A percentile compares a stretch with the other conserved stretches of the same genome.
Conservation (phyloP, 2,888 invertebrate genomes). For the Alviniconcha strummeri region DNA sequence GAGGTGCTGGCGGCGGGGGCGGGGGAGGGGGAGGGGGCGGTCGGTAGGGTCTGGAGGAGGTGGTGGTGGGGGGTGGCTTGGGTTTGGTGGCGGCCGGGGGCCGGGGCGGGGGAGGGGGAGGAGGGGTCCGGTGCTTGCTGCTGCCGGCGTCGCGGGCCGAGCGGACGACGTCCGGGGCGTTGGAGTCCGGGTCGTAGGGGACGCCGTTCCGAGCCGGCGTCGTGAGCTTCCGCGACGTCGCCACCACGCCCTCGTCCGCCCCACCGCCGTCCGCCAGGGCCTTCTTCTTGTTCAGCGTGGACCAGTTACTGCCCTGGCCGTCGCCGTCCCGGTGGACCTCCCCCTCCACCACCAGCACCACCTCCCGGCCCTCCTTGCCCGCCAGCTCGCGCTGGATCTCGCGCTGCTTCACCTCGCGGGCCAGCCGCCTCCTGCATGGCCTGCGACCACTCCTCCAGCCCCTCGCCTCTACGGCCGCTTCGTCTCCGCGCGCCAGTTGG, state of each 20-base stretch:
- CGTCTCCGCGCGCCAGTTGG: conserved; percentile 32
- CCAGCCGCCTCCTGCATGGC: conserved; percentile 61
- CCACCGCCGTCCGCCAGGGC: no score
- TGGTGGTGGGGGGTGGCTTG: conserved; percentile 35
- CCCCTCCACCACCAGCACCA: conserved; percentile 34
- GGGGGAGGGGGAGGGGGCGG: conserved; percentile 22
- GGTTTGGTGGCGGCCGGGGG: conserved; percentile 8
- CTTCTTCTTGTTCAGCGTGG: conserved; percentile 39
- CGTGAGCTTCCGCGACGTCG: background rate
- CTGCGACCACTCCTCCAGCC: conserved; percentile 60
- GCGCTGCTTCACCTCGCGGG: conserved; percentile 66
- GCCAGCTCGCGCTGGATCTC: conserved; percentile 57
- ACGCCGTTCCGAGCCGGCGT: background rate
- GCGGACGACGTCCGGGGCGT: conserved; percentile 12
- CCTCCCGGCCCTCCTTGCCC: conserved; percentile 40
- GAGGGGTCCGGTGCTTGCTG: background rate
- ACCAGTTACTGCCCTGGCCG: conserved; percentile 49
- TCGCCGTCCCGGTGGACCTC: conserved; percentile 5
- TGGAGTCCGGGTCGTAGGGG: background rate
- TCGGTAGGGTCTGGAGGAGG: conserved; percentile 34
- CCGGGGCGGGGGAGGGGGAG: background rate
- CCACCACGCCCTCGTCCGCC: background rate
- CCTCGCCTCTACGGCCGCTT: conserved; percentile 38
- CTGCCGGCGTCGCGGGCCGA: background rate
- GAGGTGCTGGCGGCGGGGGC: background rate